phyloP scores from a whole-genome alignment of 2,113 vertebrate genomes.

The Alligator sinensis region DNA sequence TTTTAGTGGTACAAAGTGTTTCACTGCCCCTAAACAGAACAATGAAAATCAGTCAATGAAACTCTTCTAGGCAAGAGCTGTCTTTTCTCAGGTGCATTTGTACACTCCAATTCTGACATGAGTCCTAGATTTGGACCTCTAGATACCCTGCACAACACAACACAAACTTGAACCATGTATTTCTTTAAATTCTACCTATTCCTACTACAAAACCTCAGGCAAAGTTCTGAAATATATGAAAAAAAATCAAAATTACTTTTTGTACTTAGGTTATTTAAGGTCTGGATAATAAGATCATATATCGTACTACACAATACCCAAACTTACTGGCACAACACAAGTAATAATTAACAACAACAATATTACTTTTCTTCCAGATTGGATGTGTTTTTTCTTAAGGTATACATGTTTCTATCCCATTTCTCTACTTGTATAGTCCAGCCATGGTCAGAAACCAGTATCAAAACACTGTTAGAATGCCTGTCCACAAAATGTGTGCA shows the following conservation, averaged over 20 bases:
- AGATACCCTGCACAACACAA: neutral
- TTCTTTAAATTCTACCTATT: neutral
- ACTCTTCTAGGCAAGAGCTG: neutral
- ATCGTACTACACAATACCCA: neutral
- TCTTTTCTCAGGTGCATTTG: neutral
- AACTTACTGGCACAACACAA: neutral
- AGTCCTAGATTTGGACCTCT: neutral
- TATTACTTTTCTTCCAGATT: neutral
- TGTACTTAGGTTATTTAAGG: neutral
- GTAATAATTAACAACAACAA: fast-evolving
- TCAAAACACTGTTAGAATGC: neutral
- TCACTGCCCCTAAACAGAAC: neutral
- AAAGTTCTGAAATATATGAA: neutral
- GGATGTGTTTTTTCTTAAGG: neutral
- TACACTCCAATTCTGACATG: neutral
- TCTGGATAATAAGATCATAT: neutral
- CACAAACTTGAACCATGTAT: neutral
- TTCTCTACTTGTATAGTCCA: neutral
- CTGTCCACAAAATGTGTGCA: neutral
- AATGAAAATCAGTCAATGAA: neutral
- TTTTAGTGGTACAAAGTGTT: no score
- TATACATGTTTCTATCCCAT: neutral
- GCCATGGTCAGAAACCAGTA: neutral
- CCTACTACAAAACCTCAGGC: neutral
- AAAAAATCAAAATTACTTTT: neutral